Evolutionary conservation across 1,140 invertebrate species (phyloP).

Genomic region (Hycleus phaleratus): DNA sequence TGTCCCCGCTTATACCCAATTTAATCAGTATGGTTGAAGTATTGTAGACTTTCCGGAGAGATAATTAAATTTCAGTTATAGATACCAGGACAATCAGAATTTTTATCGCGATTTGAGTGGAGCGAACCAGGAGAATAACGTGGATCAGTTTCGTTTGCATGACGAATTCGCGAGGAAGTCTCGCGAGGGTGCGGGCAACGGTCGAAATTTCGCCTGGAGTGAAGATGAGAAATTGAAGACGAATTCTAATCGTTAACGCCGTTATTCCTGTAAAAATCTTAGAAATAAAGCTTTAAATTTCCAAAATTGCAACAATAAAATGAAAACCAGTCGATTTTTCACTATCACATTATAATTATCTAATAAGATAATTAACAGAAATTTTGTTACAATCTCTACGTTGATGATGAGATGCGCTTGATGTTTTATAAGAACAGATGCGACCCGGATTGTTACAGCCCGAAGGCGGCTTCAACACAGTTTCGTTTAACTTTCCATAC

Average conservation of each 20-base stretch:
- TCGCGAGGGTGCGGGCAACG: constrained; percentile 29
- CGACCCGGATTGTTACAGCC: constrained; percentile 11
- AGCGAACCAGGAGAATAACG: constrained; percentile 8
- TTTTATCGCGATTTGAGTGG: neutral
- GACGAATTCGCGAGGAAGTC: constrained; percentile 15
- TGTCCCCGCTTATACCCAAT: neutral
- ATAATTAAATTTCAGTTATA: neutral
- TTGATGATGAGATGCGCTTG: no score
- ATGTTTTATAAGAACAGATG: constrained; percentile 1
- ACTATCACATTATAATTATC: neutral
- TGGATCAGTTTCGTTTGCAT: constrained; percentile 23
- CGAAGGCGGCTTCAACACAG: constrained; percentile 8
- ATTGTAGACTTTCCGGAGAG: neutral
- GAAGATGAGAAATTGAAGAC: constrained; percentile 31
- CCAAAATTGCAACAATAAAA: no score
- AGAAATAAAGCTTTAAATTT: no score
- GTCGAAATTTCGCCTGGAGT: constrained; percentile 50
- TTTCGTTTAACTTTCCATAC: constrained; percentile 15
- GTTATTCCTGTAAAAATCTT: neutral
- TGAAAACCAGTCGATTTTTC: neutral
- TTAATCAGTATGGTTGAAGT: neutral
- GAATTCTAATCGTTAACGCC: neutral
- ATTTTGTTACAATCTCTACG: no score
- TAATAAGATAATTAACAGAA: neutral
- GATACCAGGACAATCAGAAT: constrained; percentile 19